These are phyloP conservation scores for Chrysomela aeneicollis DNA, from an alignment of 2,888 invertebrate species.

Conservation along the genomic window DNA sequence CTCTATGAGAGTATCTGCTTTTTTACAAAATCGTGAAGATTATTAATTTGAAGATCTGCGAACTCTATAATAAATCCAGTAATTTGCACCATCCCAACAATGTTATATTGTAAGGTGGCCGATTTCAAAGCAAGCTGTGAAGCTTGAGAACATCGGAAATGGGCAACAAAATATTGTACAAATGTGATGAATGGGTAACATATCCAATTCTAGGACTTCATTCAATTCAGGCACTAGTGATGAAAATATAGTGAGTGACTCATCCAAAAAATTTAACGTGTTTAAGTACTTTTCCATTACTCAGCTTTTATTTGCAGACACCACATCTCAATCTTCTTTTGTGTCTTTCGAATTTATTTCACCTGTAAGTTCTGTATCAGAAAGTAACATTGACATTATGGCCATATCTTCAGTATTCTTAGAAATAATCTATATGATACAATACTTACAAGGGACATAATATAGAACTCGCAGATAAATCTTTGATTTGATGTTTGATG, in stretches of 20 bases:
- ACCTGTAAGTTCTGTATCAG: constrained; percentile 4
- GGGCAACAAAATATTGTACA: constrained; percentile 39
- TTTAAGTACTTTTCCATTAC: constrained; percentile 40
- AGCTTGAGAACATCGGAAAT: constrained; percentile 45
- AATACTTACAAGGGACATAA: constrained; percentile 45
- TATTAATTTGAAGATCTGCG: constrained; percentile 34
- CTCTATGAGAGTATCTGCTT: constrained; percentile 35
- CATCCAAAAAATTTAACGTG: constrained; percentile 43
- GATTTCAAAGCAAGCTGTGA: constrained; percentile 45
- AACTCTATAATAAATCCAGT: constrained; percentile 46
- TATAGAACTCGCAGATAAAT: constrained; percentile 46
- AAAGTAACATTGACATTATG: constrained; percentile 25
- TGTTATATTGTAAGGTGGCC: constrained; percentile 40
- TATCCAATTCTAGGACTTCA: constrained; percentile 23
- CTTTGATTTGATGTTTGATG: constrained; percentile 20
- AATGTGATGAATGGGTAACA: constrained; percentile 13
- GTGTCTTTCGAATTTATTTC: constrained; percentile 42
- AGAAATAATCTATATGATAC: constrained; percentile 36
- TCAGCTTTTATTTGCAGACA: constrained; percentile 48
- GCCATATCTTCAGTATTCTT: constrained; percentile 49
- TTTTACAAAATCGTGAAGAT: constrained; percentile 31
- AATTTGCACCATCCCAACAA: constrained; percentile 39
- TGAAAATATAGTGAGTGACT: constrained; percentile 39
- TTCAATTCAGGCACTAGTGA: constrained; percentile 25
- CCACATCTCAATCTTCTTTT: constrained; percentile 52